Conservation (phyloP, 1,140 invertebrate genomes). For the Cotesia typhae region DNA sequence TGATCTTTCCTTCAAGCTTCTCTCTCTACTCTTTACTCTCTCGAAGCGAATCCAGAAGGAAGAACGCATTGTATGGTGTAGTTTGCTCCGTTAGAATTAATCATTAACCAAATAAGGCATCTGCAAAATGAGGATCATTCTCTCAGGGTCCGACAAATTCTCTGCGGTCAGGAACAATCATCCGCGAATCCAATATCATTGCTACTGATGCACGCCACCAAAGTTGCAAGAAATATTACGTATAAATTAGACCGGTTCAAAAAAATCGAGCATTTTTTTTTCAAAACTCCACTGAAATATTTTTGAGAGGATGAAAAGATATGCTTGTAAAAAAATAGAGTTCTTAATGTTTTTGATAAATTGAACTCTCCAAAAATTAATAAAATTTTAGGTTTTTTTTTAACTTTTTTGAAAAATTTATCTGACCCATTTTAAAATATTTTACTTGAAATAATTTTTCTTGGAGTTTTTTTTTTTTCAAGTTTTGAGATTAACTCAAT, state of each 20-base stretch:
- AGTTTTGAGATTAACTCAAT: too few relatives aligned
- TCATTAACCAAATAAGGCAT: conserved; percentile 64
- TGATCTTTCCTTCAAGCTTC: not conserved
- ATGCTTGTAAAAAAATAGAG: too few relatives aligned
- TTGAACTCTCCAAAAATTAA: too few relatives aligned
- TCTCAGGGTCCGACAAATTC: conserved; percentile 13
- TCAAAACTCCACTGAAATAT: not conserved
- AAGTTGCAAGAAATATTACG: conserved; percentile 46
- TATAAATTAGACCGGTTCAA: not conserved
- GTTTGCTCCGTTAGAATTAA: conserved; percentile 59
- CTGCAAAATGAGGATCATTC: conserved; percentile 56
- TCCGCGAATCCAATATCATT: conserved; percentile 66
- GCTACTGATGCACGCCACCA: conserved; percentile 66
- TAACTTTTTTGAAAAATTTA: too few relatives aligned
- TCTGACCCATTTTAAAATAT: too few relatives aligned
- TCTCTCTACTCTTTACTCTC: conserved; percentile 20
- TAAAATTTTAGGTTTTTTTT: too few relatives aligned
- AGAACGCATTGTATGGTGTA: conserved; percentile 14
- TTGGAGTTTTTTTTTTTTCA: too few relatives aligned
- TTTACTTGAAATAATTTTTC: too few relatives aligned
- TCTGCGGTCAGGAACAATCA: conserved; percentile 66
- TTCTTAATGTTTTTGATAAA: too few relatives aligned
- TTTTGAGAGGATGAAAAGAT: too few relatives aligned
- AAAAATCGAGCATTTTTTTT: not conserved
- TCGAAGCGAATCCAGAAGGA: too few relatives aligned